Conservation (phyloP, 2,113 vertebrate genomes). For the Pan paniscus region DNA sequence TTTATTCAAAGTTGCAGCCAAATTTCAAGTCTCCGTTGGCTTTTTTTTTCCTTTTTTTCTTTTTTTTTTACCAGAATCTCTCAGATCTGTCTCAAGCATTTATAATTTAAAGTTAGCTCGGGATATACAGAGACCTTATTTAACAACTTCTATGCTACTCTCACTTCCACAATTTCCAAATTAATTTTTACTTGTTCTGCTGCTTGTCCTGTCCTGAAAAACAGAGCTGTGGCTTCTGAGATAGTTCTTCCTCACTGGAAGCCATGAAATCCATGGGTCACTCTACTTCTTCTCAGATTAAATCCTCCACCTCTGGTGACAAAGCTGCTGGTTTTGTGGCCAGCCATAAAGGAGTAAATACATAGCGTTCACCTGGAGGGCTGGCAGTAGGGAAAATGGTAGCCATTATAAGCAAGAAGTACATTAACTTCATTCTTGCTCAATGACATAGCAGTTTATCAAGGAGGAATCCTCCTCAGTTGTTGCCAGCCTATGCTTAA, state of each 20-base stretch:
- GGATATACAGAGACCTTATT: not conserved
- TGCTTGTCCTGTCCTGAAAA: not conserved
- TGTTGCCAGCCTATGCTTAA: not conserved
- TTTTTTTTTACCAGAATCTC: not conserved
- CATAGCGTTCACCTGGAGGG: not conserved
- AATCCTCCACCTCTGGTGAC: rapidly evolving
- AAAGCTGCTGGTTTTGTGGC: not conserved
- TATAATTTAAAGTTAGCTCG: not conserved
- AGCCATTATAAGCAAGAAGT: not conserved
- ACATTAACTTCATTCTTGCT: not conserved
- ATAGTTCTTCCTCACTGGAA: not conserved
- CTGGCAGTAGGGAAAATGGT: not conserved
- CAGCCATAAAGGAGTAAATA: not conserved
- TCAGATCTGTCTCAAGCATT: not conserved
- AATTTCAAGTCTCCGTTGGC: not conserved
- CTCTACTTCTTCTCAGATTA: not conserved
- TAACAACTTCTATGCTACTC: not conserved
- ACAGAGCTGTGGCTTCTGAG: not conserved
- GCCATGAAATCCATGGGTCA: not conserved
- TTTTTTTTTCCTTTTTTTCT: not conserved
- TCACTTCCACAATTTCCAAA: not conserved
- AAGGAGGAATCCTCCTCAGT: not conserved
- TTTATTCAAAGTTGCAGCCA: not conserved
- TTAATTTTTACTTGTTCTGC: not conserved
- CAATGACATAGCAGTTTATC: not conserved